Conservation (phyloP, 2,888 invertebrate species). For the Amblyteles armatorius region DNA sequence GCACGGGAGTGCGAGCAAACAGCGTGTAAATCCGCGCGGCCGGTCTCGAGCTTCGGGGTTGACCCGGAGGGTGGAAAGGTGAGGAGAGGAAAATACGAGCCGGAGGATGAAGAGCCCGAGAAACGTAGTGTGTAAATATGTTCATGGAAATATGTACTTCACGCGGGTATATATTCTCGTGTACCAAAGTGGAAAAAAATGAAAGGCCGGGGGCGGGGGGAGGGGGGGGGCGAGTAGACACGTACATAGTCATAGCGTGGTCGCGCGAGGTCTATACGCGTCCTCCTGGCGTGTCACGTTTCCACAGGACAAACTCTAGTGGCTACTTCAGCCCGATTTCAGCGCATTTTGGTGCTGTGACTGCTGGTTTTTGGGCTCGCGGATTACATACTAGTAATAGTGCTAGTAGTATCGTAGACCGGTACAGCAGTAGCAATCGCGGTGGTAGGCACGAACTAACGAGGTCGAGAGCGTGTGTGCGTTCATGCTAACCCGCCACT, state of each 20-base stretch:
- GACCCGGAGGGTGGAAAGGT: conserved; percentile 48
- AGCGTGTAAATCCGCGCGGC: conserved; percentile 58
- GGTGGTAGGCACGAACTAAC: conserved; percentile 48
- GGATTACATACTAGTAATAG: conserved; percentile 57
- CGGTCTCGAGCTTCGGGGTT: conserved; percentile 34
- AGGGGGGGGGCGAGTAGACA: not conserved
- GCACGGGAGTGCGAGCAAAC: conserved; percentile 48
- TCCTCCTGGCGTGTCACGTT: conserved; percentile 60
- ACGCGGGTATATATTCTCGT: conserved; percentile 17
- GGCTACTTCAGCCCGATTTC: conserved; percentile 56
- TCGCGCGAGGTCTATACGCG: conserved; percentile 42
- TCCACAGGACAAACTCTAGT: conserved; percentile 59
- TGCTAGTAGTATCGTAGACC: conserved; percentile 21
- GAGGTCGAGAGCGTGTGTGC: conserved; percentile 63
- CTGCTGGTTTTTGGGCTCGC: conserved; percentile 56
- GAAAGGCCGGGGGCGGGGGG: not conserved
- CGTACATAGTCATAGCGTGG: conserved; percentile 19
- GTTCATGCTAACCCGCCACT: conserved; percentile 65
- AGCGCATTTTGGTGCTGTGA: conserved; percentile 47
- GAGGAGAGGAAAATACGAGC: conserved; percentile 31
- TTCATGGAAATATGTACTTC: conserved; percentile 36
- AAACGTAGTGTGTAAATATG: conserved; percentile 52
- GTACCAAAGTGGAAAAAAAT: conserved; percentile 24
- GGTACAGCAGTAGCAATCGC: conserved; percentile 32
- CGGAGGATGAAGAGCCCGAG: conserved; percentile 20